Percentiles rank a stretch among this genome's conserved stretches.
Conservation (phyloP, 2,797 vertebrate species). For the Schizothorax lantsangensis region DNA sequence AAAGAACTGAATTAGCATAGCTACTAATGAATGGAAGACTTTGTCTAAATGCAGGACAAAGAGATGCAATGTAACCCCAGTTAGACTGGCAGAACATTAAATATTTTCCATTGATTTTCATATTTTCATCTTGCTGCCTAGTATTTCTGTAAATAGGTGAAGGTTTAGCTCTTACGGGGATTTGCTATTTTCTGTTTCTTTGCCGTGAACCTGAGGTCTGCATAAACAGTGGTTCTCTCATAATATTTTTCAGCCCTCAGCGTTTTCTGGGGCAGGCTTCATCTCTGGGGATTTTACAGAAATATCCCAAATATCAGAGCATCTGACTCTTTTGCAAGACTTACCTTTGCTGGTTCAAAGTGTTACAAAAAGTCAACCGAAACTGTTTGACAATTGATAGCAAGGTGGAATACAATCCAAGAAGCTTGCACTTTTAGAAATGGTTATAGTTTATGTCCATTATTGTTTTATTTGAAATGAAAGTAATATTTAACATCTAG, state of each 20-base stretch:
- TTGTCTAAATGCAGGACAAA: constrained; percentile 34
- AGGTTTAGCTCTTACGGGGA: constrained; percentile 51
- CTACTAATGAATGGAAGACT: constrained; percentile 31
- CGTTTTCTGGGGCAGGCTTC: constrained; percentile 78
- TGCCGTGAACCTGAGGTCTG: constrained; percentile 74
- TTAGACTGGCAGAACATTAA: constrained; percentile 34
- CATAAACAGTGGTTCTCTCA: constrained; percentile 76
- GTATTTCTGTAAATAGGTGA: constrained; percentile 55
- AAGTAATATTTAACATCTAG: constrained; percentile 57
- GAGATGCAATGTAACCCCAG: constrained; percentile 33
- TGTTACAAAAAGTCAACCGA: constrained; percentile 71
- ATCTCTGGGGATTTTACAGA: constrained; percentile 77
- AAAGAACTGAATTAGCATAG: not conserved
- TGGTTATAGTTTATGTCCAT: constrained; percentile 57
- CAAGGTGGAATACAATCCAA: constrained; percentile 61
- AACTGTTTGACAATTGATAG: constrained; percentile 70
- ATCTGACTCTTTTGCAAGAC: constrained; percentile 62
- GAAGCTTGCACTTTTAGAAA: constrained; percentile 60
- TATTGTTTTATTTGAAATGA: constrained; percentile 57
- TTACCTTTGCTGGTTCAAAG: constrained; percentile 76
- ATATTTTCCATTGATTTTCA: constrained; percentile 52
- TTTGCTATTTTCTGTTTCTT: constrained; percentile 61
- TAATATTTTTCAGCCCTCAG: constrained; percentile 81
- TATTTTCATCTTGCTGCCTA: constrained; percentile 30
- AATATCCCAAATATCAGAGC: constrained; percentile 78